Base-by-base conservation (phyloP, 2,888 invertebrate species). In the Carcina quercana region DNA sequence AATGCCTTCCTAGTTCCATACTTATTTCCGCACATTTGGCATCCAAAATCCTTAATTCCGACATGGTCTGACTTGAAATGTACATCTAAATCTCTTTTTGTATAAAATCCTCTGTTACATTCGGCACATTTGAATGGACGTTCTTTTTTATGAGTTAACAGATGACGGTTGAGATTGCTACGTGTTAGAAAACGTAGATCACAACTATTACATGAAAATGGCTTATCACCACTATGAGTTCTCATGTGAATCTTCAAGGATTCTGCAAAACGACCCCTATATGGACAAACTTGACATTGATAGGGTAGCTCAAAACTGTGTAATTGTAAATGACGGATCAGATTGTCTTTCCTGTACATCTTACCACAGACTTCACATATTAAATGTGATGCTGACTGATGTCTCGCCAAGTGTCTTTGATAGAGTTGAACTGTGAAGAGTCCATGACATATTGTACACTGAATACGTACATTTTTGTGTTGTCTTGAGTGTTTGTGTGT, bases 311-410 rank as follows among this genome's bases (percentile, higher is more conserved):
- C 42, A 30, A 28, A 31, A 15, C 35, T 41, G 20, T 45, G 45
- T 8, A 29, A 34, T 29, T 61, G 67, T 5, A 70, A 40, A 35
- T 74, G 73, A 13, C 70, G 47, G 0, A 54, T 27, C 19, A 74
- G 50, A 40, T 73, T 71, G 10, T 69, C 69, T 47, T 72, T 72
- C 27, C 69, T 43, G 34, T 68, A 73, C 14, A 67, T 61, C 34
- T 70, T 72, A 1, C 73, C 73, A 37, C 73, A 73, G 0, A 72
- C 43, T 34, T 73, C 71, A 44, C 73, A 73, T 2, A 73, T 53
- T 50, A 67, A 42, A 34, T 68, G 69, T 2, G 63, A 50, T 11
- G 53, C 45, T 3, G 58, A 52, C 31, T 55, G 42, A 30, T 66
- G 66, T 13, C 57, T 35, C 0, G 36, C 38, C 28, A 59, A 40